Evolutionary conservation across 2,888 invertebrate genomes (phyloP).

Genomic region (Siphlonurus alternatus): DNA sequence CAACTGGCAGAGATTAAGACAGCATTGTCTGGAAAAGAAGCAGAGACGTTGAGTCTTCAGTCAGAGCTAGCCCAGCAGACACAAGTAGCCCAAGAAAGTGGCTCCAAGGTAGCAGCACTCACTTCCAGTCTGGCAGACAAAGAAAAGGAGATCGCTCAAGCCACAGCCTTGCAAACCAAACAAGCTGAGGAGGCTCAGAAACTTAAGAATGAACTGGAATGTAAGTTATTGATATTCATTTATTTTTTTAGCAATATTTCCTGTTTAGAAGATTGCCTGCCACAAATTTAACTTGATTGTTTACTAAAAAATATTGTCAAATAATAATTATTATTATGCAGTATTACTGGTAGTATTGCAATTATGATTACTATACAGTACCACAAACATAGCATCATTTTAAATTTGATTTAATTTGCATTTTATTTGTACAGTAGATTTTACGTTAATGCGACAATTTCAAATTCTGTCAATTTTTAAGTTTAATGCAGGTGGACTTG

Average conservation of each 20-base stretch:
- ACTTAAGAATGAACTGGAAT: conserved; percentile 29
- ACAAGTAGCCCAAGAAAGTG: not conserved
- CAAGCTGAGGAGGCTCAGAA: conserved; percentile 35
- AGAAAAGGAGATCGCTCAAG: conserved; percentile 32
- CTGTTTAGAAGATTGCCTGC: not conserved
- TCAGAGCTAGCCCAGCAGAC: not conserved
- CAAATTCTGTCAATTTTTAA: no score
- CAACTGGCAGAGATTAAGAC: not conserved
- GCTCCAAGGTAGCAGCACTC: not conserved
- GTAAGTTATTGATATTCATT: conserved; percentile 18
- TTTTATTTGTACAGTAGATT: no score
- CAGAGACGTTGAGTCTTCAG: not conserved
- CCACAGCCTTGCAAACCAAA: conserved; percentile 33
- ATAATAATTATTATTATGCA: no score
- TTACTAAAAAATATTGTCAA: no score
- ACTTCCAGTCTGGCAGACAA: conserved; percentile 30
- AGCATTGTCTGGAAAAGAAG: not conserved
- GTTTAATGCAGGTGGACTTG: no score
- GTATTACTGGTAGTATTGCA: no score
- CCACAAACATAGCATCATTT: no score
- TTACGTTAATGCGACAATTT: no score
- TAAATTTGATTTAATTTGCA: no score
- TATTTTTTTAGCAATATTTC: not conserved
- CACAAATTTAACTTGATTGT: no score
- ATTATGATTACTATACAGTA: no score